Conservation (phyloP, 2,113 vertebrate genomes). For the Centropus unirufus region DNA sequence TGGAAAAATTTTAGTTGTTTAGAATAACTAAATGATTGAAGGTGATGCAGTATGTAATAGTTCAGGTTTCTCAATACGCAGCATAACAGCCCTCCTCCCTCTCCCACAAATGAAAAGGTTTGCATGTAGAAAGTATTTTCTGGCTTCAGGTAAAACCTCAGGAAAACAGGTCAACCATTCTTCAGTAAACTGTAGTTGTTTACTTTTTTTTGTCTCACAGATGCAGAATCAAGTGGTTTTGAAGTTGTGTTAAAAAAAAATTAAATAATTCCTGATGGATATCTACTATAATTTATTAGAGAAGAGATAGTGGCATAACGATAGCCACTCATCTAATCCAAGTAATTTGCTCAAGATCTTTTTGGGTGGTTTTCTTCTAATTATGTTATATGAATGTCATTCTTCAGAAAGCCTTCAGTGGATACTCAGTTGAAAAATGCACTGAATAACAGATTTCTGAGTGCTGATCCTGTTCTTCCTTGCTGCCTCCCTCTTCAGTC, state of each 20-base stretch:
- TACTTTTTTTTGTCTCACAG: background rate
- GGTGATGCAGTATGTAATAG: background rate
- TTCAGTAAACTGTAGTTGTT: background rate
- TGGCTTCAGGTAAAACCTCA: background rate
- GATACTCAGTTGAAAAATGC: no score
- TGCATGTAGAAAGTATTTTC: background rate
- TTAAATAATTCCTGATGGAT: background rate
- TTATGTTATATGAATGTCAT: background rate
- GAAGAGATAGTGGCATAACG: background rate
- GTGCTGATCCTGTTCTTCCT: background rate
- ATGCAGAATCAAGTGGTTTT: background rate
- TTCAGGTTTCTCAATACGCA: background rate
- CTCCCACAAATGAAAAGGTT: background rate
- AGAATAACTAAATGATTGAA: background rate
- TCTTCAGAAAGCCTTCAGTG: background rate
- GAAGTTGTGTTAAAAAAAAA: background rate
- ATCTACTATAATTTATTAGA: background rate
- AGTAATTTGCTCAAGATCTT: background rate
- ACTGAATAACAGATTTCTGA: background rate
- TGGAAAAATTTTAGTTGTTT: background rate
- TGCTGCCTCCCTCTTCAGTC: background rate
- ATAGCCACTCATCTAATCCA: background rate
- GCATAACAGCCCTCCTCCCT: background rate
- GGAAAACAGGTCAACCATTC: background rate
- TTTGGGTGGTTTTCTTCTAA: background rate